Evolutionary conservation across 1,140 invertebrate species (phyloP).

Genomic region (Cataglyphis hispanica): DNA sequence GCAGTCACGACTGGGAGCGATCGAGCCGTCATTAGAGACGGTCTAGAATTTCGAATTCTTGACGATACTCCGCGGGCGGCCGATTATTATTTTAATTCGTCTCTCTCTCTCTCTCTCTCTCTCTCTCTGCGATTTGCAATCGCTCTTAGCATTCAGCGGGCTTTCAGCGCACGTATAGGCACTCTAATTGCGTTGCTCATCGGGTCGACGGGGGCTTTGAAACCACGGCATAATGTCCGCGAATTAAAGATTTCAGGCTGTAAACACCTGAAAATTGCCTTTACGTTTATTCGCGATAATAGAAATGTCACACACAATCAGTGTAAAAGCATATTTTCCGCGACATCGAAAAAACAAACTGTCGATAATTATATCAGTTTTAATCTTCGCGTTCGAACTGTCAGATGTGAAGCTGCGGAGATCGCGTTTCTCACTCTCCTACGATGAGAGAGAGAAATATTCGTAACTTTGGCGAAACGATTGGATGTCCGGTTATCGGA

Average conservation of each 20-base stretch:
- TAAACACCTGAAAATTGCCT: neutral
- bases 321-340: neutral
- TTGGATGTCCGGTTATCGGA: conserved; percentile 34
- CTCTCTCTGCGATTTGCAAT: conserved; percentile 4
- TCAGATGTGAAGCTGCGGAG: neutral
- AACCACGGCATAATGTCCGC: neutral
- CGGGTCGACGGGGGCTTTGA: neutral
- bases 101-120: neutral
- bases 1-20: conserved; percentile 49
- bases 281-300: neutral
- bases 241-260: neutral
- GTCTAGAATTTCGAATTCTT: conserved; percentile 48
- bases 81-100: conserved; percentile 60
- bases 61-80: neutral
- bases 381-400: neutral
- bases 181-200: conserved; percentile 38
- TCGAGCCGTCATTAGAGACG: conserved; percentile 48
- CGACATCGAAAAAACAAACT: conserved; percentile 5
- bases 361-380: conserved; percentile 22
- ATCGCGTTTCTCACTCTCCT: neutral
- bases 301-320: neutral
- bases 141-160: neutral
- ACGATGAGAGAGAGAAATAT: neutral
- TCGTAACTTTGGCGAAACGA: conserved; percentile 22
- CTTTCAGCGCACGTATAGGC: neutral